Evolutionary conservation across 2,797 vertebrate genomes (phyloP).

Genomic region (Poeciliopsis gracilis): DNA sequence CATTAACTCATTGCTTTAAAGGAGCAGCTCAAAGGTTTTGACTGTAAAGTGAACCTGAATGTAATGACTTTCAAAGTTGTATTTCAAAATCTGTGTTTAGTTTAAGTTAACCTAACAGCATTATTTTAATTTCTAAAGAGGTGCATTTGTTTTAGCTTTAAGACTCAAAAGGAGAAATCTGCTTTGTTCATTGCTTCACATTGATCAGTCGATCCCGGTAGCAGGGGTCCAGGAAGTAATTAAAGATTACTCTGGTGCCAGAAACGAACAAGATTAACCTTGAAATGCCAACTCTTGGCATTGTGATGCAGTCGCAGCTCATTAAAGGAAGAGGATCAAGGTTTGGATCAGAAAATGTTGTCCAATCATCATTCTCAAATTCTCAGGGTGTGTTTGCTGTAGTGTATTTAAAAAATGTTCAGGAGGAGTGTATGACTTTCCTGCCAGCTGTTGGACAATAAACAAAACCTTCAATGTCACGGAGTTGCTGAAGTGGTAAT

Average conservation of each 20-base stretch:
- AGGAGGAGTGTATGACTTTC: neutral
- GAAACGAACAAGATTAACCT: neutral
- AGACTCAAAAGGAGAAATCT: neutral
- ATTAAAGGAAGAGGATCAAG: neutral
- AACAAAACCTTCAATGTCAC: neutral
- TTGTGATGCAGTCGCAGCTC: neutral
- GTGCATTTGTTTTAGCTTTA: neutral
- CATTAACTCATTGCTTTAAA: neutral
- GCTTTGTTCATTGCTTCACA: neutral
- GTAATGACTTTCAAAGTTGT: neutral
- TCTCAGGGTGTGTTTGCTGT: neutral
- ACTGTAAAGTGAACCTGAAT: neutral
- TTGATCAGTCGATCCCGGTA: neutral
- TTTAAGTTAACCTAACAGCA: neutral
- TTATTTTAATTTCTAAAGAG: neutral
- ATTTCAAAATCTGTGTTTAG: neutral
- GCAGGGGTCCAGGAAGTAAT: neutral
- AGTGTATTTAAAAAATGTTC: neutral
- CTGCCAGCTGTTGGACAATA: neutral
- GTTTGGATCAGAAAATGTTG: neutral
- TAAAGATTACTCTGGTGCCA: neutral
- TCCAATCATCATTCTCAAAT: neutral
- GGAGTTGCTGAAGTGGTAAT: neutral
- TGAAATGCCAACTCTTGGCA: neutral
- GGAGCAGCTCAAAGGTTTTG: neutral